Evolutionary conservation across 2,888 invertebrate genomes (phyloP), one percentile per base, ranked within the genome.

Genomic region (Lydus trimaculatus): DNA sequence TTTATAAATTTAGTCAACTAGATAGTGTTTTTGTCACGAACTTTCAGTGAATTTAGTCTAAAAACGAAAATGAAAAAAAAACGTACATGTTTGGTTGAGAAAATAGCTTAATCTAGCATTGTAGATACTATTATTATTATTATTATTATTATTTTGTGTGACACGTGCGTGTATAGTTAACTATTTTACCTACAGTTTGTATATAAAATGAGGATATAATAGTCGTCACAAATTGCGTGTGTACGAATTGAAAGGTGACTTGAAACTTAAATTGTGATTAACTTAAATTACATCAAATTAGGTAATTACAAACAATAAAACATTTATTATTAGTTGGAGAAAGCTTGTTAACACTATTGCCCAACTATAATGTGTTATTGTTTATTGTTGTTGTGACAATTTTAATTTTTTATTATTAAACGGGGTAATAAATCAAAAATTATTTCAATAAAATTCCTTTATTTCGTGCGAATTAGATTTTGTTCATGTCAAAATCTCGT

Each of bases 261-360:
- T 31, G 13, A 67, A 31, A 33, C 59, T 39, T 36, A 31, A 23
- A 31, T 48, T 48, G n/a, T 58, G 23, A 58, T 67, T 67, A 67
- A 39, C 65, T 39, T 36, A 43, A 66, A 61, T 69, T 63, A 66
- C 39, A n/a, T 48, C 4, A 61, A 70, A 70, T 67, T 64, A 67
- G 63, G 67, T 64, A 70, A 70, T 70, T 70, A 67, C 13, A 2
- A 20, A 48, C 20, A 48, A 48, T 48, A 2, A 52, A 25, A 25
- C 13, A 52, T 52, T n/a, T 25, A 52, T 52, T 52, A n/a, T 13
- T 6, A 52, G 23, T 52, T 52, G 6, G 25, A 4, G n/a, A 13
- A 13, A 6, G 23, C 52, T 25, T 52, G 52, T 52, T 52, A 52
- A 52, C 52, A 52, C 23, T 36, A 36, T 13, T 2, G 13, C 20